Base-by-base conservation (phyloP, 1,140 invertebrate genomes). In the Scylla paramamosain region DNA sequence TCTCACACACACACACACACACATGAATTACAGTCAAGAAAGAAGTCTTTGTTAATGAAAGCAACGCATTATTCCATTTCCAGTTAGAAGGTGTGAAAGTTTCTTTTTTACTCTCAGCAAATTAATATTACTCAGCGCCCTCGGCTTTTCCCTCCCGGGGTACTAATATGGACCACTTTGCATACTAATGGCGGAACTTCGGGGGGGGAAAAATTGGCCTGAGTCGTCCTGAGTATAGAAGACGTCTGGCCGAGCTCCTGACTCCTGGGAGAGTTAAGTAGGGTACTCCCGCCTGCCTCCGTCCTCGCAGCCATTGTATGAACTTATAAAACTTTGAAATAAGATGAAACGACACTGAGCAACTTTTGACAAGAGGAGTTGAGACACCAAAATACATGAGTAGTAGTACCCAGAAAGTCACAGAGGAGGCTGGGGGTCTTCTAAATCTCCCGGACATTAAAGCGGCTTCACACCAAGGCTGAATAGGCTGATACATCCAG, bases 141-240 rank as follows among this genome's bases (percentile, higher is more conserved):
- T 77, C 67, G 67, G 67, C 67, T 77, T 77, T 77, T 77, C 67
- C 67, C 67, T n/a, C 67, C 4, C 67, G 6, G 67, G 67, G 67
- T 77, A 77, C 67, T 77, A 77, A 77, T 77, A 77, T n/a, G 67
- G 67, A 77, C 67, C 67, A 77, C 67, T 77, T 77, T 77, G 67
- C 67, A 77, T 77, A 77, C 67, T 77, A 77, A 77, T 77, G 67
- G 67, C 6, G 20, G 67, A 77, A 77, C 67, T 77, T 77, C 20
- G 20, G 67, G 1, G 39, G 39, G 67, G 67, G 20, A 77, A 77
- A 77, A 77, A 77, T n/a, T 77, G 67, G 4, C 25, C 52, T 20
- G 16, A n/a, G 67, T 77, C n/a, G 67, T n/a, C 67, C n/a, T n/a
- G n/a, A 2, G 67, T 16, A 20, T n/a, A 77, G 67, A 20, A 77